Evolutionary conservation across 2,797 vertebrate species (phyloP).

Genomic region (Cynopterus sphinx): DNA sequence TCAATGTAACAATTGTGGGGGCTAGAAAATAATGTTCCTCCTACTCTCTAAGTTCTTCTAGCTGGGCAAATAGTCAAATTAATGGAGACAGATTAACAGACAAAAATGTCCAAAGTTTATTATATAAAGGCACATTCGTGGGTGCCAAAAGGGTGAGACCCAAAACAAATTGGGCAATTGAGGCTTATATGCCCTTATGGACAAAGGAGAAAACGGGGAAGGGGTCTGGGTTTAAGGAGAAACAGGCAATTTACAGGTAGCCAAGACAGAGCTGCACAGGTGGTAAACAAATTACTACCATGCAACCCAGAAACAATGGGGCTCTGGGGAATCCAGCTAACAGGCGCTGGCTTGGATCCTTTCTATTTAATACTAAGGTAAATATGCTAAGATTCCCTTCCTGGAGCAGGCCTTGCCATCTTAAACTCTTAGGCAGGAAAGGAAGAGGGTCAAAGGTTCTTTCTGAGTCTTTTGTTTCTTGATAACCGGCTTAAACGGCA

Average conservation of each 20-base stretch:
- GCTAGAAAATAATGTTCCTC: background rate
- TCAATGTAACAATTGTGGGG: background rate
- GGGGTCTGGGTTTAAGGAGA: background rate
- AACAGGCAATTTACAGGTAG: background rate
- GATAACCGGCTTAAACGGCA: background rate
- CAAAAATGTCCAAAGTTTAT: background rate
- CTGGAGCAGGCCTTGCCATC: background rate
- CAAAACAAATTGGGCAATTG: background rate
- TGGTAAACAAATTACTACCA: background rate
- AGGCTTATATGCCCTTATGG: background rate
- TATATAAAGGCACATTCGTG: background rate
- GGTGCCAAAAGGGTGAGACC: background rate
- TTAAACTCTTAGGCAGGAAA: background rate
- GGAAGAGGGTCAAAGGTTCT: background rate
- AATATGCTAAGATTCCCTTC: background rate
- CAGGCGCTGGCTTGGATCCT: background rate
- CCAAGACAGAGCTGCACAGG: background rate
- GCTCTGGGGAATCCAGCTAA: background rate
- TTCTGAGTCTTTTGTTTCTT: background rate
- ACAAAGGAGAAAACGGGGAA: background rate
- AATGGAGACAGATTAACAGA: background rate
- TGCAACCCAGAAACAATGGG: background rate
- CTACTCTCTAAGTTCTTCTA: background rate
- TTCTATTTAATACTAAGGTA: background rate
- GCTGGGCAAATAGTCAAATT: background rate